Evolutionary conservation across 1,140 invertebrate species (phyloP).

Genomic region (Piezodorus guildinii): DNA sequence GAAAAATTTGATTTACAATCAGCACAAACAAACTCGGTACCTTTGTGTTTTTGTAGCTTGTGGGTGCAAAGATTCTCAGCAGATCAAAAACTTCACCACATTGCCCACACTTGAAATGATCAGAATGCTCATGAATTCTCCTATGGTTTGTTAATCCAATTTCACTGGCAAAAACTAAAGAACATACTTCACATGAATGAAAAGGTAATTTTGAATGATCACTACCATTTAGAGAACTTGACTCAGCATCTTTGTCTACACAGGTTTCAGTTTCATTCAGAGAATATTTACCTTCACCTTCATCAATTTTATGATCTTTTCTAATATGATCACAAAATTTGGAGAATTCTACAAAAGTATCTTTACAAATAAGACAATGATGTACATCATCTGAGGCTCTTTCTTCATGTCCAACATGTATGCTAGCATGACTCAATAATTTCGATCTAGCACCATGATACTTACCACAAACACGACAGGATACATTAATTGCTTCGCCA

Average conservation of each 20-base stretch:
- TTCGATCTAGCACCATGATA: conserved; percentile 50
- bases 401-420: conserved; percentile 40
- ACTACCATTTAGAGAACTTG: conserved; percentile 24
- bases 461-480: conserved; percentile 45
- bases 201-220: conserved; percentile 21
- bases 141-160: conserved; percentile 23
- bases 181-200: conserved; percentile 22
- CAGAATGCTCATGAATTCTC: conserved; percentile 20
- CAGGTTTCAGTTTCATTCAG: not conserved
- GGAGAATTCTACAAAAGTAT: conserved; percentile 31
- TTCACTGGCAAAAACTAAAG: conserved; percentile 24
- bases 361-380: conserved; percentile 32
- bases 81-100: conserved; percentile 22
- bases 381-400: conserved; percentile 29
- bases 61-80: conserved; percentile 14
- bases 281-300: not conserved
- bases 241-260: not conserved
- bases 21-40: conserved; percentile 23
- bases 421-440: conserved; percentile 43
- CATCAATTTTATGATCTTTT: conserved; percentile 32
- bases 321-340: conserved; percentile 33
- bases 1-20: conserved; percentile 24
- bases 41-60: conserved; percentile 17
- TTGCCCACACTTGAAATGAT: conserved; percentile 25
- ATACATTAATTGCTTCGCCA: conserved; percentile 46